Percentiles rank a stretch among this genome's conserved stretches.
Conservation (phyloP, 2,113 vertebrate species). For the Tiliqua scincoides region DNA sequence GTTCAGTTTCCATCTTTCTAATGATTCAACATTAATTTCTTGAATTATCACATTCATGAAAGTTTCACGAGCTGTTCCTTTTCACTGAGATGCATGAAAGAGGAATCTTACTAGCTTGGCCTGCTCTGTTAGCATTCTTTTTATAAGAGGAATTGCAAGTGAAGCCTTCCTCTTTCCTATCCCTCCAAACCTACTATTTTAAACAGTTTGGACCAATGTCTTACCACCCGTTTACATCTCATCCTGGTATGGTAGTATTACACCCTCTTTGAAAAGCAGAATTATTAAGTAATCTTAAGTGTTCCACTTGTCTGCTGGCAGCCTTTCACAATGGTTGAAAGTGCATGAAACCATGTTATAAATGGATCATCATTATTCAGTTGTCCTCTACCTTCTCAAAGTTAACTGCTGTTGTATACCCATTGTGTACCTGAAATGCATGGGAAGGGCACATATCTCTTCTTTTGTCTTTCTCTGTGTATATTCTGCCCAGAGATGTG, state of each 20-base stretch:
- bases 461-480: neutral
- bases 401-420: neutral
- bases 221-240: neutral
- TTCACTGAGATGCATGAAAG: slow-evolving; percentile 51
- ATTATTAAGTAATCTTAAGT: neutral
- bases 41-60: slow-evolving; percentile 49
- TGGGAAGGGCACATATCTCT: neutral
- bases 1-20: slow-evolving; percentile 67
- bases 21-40: slow-evolving; percentile 56
- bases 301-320: neutral
- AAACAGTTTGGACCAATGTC: neutral
- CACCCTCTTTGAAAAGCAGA: neutral
- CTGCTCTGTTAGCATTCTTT: slow-evolving; percentile 39
- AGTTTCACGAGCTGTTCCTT: slow-evolving; percentile 62
- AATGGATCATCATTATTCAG: neutral
- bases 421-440: neutral
- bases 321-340: neutral
- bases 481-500: neutral
- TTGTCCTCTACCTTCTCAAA: neutral
- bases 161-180: neutral
- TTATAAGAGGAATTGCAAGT: slow-evolving; percentile 27
- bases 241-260: neutral
- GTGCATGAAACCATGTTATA: neutral
- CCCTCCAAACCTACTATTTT: slow-evolving; percentile 36
- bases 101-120: slow-evolving; percentile 11